Evolutionary conservation across 2,797 vertebrate genomes (phyloP).

Genomic region (Aythya fuligula): DNA sequence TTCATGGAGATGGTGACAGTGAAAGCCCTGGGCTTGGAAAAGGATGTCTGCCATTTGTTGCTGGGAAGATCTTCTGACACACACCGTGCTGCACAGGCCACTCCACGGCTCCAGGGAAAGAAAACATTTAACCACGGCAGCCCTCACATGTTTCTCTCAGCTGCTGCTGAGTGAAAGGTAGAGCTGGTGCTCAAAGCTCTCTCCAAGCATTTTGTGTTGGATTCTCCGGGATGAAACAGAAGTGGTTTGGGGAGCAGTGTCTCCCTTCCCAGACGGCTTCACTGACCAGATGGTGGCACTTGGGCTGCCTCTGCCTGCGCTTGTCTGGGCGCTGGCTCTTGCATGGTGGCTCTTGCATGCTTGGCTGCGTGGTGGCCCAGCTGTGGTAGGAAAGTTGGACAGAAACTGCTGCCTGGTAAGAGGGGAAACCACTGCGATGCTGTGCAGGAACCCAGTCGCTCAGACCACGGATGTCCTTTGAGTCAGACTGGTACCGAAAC

Average conservation of each 20-base stretch:
- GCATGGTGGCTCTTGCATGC: too few relatives aligned
- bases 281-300: accelerated
- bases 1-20: background rate
- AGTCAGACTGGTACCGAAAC: background rate
- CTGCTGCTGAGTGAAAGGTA: background rate
- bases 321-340: background rate
- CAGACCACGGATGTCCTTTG: background rate
- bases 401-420: background rate
- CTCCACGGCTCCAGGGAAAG: background rate
- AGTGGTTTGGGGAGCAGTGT: background rate
- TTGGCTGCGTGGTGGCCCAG: background rate
- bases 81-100: background rate
- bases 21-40: background rate
- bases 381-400: accelerated
- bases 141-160: background rate
- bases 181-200: background rate
- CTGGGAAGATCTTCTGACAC: background rate
- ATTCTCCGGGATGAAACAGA: background rate
- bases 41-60: accelerated
- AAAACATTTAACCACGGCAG: background rate
- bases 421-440: background rate
- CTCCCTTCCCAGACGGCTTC: background rate
- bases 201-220: background rate
- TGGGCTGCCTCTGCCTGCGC: background rate
- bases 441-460: background rate